Evolutionary conservation across 2,888 invertebrate species (phyloP).

Genomic region (Tinea semifulvella): DNA sequence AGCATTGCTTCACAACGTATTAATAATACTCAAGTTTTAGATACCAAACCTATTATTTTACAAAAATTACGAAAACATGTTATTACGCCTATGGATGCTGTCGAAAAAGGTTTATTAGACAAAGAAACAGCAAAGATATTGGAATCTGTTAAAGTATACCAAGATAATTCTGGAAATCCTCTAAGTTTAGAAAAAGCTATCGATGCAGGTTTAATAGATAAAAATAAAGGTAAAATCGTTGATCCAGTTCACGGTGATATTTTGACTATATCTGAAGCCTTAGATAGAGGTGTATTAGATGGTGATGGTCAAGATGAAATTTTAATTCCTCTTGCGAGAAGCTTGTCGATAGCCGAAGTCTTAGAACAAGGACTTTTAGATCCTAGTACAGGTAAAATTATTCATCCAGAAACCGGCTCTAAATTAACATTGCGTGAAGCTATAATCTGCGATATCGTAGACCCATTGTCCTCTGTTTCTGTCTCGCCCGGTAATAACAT

Average conservation of each 20-base stretch:
- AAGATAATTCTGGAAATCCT: constrained; percentile 65
- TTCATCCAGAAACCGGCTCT: constrained; percentile 88
- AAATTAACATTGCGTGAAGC: constrained; percentile 83
- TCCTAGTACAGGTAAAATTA: constrained; percentile 73
- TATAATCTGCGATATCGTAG: constrained; percentile 87
- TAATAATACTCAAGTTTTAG: constrained; percentile 64
- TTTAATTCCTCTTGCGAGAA: constrained; percentile 81
- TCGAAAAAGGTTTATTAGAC: constrained; percentile 82
- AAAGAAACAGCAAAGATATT: constrained; percentile 76
- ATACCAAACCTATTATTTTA: constrained; percentile 74
- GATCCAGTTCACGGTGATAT: constrained; percentile 86
- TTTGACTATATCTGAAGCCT: constrained; percentile 84
- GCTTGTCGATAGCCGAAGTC: constrained; percentile 84
- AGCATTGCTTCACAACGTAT: constrained; percentile 70
- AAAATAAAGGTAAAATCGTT: constrained; percentile 77
- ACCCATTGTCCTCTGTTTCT: constrained; percentile 78
- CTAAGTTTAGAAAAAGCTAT: constrained; percentile 82
- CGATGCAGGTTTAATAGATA: constrained; percentile 73
- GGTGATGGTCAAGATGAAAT: constrained; percentile 78
- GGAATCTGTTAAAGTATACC: constrained; percentile 67
- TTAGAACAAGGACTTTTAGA: constrained; percentile 88
- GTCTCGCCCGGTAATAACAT: constrained; percentile 70
- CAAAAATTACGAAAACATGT: constrained; percentile 83
- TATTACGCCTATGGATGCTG: constrained; percentile 78
- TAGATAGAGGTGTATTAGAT: constrained; percentile 84